These are phyloP conservation scores for Axinella damicornis DNA, from an alignment of 37 sponge, comb jelly and placozoan genomes.

Conservation along the genomic window DNA sequence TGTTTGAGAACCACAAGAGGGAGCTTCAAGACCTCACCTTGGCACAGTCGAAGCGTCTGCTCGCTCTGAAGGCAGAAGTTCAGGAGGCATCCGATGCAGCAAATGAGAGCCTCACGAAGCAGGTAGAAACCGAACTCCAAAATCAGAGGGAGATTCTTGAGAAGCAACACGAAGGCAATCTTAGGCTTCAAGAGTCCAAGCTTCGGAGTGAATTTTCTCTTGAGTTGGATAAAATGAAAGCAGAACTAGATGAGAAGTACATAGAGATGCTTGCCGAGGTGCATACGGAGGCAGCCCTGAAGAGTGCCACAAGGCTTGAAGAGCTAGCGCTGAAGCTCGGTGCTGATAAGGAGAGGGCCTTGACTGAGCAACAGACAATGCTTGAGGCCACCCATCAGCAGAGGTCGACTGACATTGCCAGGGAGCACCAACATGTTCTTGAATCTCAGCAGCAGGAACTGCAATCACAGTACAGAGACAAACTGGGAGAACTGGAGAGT, in stretches of 20 bases:
- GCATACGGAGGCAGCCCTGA: not conserved
- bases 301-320: conserved; percentile 16
- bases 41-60: not conserved
- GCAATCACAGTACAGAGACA: conserved; percentile 9
- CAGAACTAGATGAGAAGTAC: conserved; percentile 18
- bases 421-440: not conserved
- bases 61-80: not conserved
- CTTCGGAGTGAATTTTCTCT: conserved; percentile 14
- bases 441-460: conserved; percentile 6
- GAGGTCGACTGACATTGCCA: not conserved
- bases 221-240: not conserved
- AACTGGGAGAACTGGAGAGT: conserved; percentile 34
- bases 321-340: not conserved
- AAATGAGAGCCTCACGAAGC: not conserved
- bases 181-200: conserved; percentile 24
- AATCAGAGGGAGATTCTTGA: conserved; percentile 20
- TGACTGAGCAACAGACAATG: conserved; percentile 1
- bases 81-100: conserved; percentile 3
- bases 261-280: conserved; percentile 8
- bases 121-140: conserved; percentile 20
- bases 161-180: not conserved
- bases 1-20: not conserved
- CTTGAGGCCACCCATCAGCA: not conserved
- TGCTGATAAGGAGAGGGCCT: not conserved
- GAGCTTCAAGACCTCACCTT: conserved; percentile 4